Base-by-base conservation (phyloP, 2,113 vertebrate genomes). In the Menidia beryllina region DNA sequence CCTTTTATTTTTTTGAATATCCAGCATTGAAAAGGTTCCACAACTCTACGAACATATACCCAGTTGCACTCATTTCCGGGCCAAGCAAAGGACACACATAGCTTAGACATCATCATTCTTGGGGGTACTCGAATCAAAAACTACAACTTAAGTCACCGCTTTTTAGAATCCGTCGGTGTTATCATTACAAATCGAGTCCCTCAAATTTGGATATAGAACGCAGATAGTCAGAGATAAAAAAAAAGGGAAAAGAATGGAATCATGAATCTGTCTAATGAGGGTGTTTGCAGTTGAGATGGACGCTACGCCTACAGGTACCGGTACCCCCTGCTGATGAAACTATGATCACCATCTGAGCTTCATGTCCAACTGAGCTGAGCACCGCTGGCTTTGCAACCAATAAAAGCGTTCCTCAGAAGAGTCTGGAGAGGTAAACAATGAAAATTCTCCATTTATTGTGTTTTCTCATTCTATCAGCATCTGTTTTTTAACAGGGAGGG, bases 391-490 rank as follows among this genome's bases (percentile, higher is more conserved):
- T 82, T 79, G 76, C 58, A 75, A 58, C 59, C 60, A 52, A 83
- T 88, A 80, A 82, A 86, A 77, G 43, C 15, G 38, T 47, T 82
- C 58, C 73, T 77, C 72, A 38, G 72, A 79, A 72, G 63, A 83
- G 52, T 77, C 63, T 67, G 65, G 62, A 77, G 69, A 78, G 49
- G 6, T 69, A 88, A 85, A 83, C 84, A 80, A 60, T 60, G 60
- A 86, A 80, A 75, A 57, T n/a, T 65, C 55, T 73, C 39, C 58
- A 69, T 84, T 82, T 83, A 79, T 60, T 75, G 80, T 53, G 57
- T 84, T 84, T 78, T 78, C 67, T 77, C 66, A 77, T 84, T 79
- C 69, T 74, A 75, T 86, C 73, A 80, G 78, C 83, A 88, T 89
- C 76, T 87, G 87, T 76, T 88, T 89, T 34, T 90, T 82, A 78